Evolutionary conservation across 1,140 invertebrate species (phyloP).

Genomic region (Pogonomyrmex barbatus): DNA sequence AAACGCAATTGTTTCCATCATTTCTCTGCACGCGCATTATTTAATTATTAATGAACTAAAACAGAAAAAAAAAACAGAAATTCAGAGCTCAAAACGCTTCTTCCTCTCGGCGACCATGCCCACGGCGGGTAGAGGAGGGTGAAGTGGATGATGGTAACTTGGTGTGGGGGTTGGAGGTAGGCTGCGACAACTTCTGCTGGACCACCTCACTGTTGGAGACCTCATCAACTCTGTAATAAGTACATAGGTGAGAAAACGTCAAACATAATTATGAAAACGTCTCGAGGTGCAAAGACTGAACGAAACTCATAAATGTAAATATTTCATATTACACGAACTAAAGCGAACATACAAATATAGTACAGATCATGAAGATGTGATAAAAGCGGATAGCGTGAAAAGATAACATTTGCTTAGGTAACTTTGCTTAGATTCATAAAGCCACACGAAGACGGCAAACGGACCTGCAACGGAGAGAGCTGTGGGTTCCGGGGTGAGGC

Average conservation of each 20-base stretch:
- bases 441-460: slow-evolving; percentile 65
- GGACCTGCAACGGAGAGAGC: slow-evolving; percentile 87
- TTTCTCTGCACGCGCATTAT: slow-evolving; percentile 4
- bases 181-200: slow-evolving; percentile 84
- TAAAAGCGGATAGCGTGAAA: neutral
- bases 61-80: neutral
- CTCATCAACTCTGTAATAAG: slow-evolving; percentile 85
- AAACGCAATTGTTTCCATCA: neutral
- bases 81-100: slow-evolving; percentile 88
- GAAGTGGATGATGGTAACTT: slow-evolving; percentile 83
- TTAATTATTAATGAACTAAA: neutral
- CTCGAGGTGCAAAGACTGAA: neutral
- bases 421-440: slow-evolving; percentile 24
- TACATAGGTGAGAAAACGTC: neutral
- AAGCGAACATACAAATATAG: neutral
- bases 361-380: slow-evolving; percentile 8
- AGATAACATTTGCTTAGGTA: neutral
- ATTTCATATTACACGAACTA: neutral
- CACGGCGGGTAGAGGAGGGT: slow-evolving; percentile 86
- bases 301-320: slow-evolving; percentile 6
- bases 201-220: slow-evolving; percentile 84
- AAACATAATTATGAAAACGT: neutral
- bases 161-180: slow-evolving; percentile 83
- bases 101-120: slow-evolving; percentile 90
- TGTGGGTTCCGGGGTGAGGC: slow-evolving; percentile 87